phyloP scores from a whole-genome alignment of 2,888 invertebrate genomes.

The Pheosia gnoma region DNA sequence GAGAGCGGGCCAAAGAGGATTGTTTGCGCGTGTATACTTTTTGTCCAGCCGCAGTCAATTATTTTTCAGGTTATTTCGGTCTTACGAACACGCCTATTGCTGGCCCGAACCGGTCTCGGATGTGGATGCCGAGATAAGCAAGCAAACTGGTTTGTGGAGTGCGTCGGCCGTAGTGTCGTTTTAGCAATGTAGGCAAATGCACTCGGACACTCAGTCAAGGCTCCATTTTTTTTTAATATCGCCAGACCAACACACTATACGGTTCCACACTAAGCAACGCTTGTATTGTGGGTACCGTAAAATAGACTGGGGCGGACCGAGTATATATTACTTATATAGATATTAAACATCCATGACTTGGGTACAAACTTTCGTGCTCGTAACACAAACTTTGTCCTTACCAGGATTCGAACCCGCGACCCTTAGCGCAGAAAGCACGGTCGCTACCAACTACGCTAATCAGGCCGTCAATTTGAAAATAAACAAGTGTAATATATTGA shows the following conservation, averaged over 20 bases:
- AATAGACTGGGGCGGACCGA: too few species aligned
- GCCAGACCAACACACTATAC: too few species aligned
- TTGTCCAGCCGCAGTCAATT: slow-evolving; percentile 35
- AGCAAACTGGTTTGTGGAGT: slow-evolving; percentile 62
- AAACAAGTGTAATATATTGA: slow-evolving; percentile 28
- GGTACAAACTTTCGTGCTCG: too few species aligned
- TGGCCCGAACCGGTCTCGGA: slow-evolving; percentile 58
- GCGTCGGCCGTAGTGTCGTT: slow-evolving; percentile 49
- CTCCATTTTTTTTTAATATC: slow-evolving; percentile 28
- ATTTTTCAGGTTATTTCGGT: slow-evolving; percentile 53
- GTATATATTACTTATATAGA: too few species aligned
- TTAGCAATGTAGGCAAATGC: slow-evolving; percentile 63
- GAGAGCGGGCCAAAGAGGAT: slow-evolving; percentile 31
- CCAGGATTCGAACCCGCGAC: too few species aligned
- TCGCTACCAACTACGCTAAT: too few species aligned
- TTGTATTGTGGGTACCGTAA: too few species aligned
- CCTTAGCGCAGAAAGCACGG: too few species aligned
- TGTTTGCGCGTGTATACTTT: slow-evolving; percentile 14
- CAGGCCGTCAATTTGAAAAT: slow-evolving; percentile 23
- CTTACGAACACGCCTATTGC: slow-evolving; percentile 43
- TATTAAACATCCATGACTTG: too few species aligned
- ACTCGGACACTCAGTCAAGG: slow-evolving; percentile 42
- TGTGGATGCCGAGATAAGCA: slow-evolving; percentile 52
- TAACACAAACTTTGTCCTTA: too few species aligned
- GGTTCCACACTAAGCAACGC: too few species aligned